Evolutionary conservation across 2,113 vertebrate species (phyloP).

Genomic region (Solea solea): DNA sequence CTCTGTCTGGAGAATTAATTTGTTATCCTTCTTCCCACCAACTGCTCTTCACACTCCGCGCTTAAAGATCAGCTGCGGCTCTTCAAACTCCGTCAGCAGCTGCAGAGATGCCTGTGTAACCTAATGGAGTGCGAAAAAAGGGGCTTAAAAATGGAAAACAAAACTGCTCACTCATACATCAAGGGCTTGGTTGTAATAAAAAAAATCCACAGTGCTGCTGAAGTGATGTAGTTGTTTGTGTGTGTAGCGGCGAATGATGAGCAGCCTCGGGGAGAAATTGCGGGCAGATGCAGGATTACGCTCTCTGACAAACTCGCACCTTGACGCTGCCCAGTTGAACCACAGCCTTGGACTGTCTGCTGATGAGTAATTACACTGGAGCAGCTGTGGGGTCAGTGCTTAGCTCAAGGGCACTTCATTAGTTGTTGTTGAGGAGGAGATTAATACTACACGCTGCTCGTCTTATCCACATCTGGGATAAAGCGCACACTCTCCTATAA

Average conservation of each 20-base stretch:
- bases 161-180: neutral
- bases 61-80: constrained; percentile 47
- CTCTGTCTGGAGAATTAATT: constrained; percentile 63
- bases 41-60: constrained; percentile 56
- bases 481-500: constrained; percentile 3
- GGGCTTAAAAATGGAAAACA: neutral
- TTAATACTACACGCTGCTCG: constrained; percentile 44
- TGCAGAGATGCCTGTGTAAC: constrained; percentile 24
- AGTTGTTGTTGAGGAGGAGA: constrained; percentile 41
- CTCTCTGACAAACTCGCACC: constrained; percentile 48
- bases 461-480: constrained; percentile 26
- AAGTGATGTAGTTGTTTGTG: constrained; percentile 7
- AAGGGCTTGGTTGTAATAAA: constrained; percentile 8
- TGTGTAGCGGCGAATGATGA: neutral
- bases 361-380: constrained; percentile 53
- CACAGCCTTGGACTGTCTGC: constrained; percentile 43
- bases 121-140: constrained; percentile 46
- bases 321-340: constrained; percentile 27
- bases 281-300: constrained; percentile 29
- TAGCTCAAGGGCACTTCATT: constrained; percentile 70
- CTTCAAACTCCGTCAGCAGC: constrained; percentile 45
- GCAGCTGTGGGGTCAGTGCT: constrained; percentile 57
- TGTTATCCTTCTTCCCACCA: constrained; percentile 55
- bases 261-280: constrained; percentile 33
- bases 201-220: constrained; percentile 3